Evolutionary conservation across 2,113 vertebrate genomes (phyloP).

Genomic region (Pelodiscus sinensis): DNA sequence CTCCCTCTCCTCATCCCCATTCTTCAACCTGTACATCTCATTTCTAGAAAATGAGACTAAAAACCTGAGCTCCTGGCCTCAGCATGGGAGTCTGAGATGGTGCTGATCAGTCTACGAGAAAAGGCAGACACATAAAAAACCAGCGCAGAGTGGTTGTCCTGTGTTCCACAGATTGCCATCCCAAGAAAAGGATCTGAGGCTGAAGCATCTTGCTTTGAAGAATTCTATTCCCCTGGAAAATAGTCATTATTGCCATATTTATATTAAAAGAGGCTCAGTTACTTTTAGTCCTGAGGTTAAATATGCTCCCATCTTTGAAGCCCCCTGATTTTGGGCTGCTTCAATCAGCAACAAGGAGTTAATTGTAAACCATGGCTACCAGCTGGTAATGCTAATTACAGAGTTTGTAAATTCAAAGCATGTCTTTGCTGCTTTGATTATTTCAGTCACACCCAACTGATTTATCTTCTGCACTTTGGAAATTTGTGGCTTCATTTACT

Average conservation of each 20-base stretch:
- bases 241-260: neutral
- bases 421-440: conserved; percentile 24
- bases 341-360: neutral
- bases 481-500: conserved; percentile 35
- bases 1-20: neutral
- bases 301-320: neutral
- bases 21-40: neutral
- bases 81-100: neutral
- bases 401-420: neutral
- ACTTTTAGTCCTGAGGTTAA: neutral
- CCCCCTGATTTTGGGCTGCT: neutral
- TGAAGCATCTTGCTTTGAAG: neutral
- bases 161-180: neutral
- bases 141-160: neutral
- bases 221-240: neutral
- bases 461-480: conserved; percentile 34
- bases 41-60: conserved; percentile 8
- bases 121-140: neutral
- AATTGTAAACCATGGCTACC: neutral
- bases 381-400: conserved; percentile 6
- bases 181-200: neutral
- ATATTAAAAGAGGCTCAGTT: neutral
- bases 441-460: conserved; percentile 8
- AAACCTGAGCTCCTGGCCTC: neutral
- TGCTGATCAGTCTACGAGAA: neutral